Base-by-base conservation (phyloP, 2,797 vertebrate genomes). In the Uromys caudimaculatus region DNA sequence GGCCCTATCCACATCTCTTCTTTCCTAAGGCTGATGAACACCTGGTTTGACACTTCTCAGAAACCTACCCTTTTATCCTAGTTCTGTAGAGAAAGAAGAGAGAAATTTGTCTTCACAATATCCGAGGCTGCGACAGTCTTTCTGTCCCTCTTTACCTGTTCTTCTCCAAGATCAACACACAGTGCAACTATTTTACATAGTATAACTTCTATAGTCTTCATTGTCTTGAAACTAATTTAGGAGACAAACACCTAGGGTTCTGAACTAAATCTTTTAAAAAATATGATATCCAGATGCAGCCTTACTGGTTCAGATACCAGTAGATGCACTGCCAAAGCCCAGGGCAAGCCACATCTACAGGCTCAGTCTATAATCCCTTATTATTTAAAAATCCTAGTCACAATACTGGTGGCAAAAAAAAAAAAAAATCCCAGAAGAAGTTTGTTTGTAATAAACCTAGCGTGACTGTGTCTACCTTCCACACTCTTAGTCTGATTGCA, bases 161-260 rank as follows among this genome's bases (percentile, higher is more conserved):
- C 35, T 87, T 67, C 85, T 84, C 54, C 7, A 85, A 93, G 77
- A 79, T 23, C 82, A 96, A 94, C 41, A 95, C 16, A 88, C 67
- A 85, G 17, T 81, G 79, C n/a, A 91, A 56, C 27, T 54, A 52
- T 67, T 76, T 69, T 41, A 94, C 6, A 77, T 21, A 58, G 50
- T 71, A 75, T 10, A 16, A 58, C 73, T 62, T 79, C 76, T 56
- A 75, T 8, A 62, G 64, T 58, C n/a, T 84, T 52, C 75, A 88
- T 21, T 32, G 69, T 47, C 50, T n/a, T 69, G n/a, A 24, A 62
- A 82, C 79, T 94, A 88, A 87, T 56, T 47, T 79, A 88, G 7
- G 60, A 84, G 41, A 62, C 38, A 84, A 16, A 47, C 10, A 21
- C 52, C 23, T 94, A 82, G 13, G 13, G 54, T 60, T 64, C 27